Percentiles rank a stretch among this genome's conserved stretches.
phyloP scores from a whole-genome alignment of 2,797 vertebrate species.

The Hemitrygon akajei region DNA sequence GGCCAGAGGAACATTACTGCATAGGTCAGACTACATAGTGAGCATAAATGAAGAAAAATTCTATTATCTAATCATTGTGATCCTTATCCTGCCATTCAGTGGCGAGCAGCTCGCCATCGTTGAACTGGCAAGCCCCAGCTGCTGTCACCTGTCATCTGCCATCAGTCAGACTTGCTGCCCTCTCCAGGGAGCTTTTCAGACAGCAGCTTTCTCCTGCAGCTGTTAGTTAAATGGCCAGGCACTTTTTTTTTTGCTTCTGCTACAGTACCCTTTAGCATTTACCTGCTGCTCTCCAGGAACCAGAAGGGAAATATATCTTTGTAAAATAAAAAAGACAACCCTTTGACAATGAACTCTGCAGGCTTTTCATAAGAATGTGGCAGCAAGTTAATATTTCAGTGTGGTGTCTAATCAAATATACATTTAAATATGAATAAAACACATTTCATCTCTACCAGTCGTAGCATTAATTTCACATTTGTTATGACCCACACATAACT shows the following conservation, averaged over 20 bases:
- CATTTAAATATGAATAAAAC: background rate
- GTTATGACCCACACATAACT: background rate
- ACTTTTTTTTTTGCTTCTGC: background rate
- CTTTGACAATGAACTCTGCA: background rate
- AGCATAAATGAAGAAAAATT: conserved; percentile 49
- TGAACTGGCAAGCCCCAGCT: conserved; percentile 47
- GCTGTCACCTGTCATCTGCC: conserved; percentile 45
- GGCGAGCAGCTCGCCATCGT: conserved; percentile 44
- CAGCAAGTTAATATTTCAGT: conserved; percentile 24
- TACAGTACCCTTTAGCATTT: conserved; percentile 33
- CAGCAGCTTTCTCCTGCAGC: conserved; percentile 48
- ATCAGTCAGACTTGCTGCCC: conserved; percentile 43
- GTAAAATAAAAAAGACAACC: background rate
- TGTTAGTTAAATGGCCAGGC: conserved; percentile 46
- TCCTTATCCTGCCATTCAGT: conserved; percentile 48
- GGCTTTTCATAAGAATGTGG: background rate
- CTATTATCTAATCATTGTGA: conserved; percentile 51
- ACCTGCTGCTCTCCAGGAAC: conserved; percentile 31
- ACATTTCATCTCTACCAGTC: background rate
- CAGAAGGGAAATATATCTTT: conserved; percentile 19
- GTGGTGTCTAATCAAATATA: background rate
- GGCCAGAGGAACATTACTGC: conserved; percentile 45
- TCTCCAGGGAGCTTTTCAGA: conserved; percentile 47
- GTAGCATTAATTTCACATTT: background rate
- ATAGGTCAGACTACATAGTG: conserved; percentile 46